Evolutionary conservation across 2,888 invertebrate species (phyloP), one percentile per base, ranked within the genome.

Genomic region (Acanthopleura granulata): DNA sequence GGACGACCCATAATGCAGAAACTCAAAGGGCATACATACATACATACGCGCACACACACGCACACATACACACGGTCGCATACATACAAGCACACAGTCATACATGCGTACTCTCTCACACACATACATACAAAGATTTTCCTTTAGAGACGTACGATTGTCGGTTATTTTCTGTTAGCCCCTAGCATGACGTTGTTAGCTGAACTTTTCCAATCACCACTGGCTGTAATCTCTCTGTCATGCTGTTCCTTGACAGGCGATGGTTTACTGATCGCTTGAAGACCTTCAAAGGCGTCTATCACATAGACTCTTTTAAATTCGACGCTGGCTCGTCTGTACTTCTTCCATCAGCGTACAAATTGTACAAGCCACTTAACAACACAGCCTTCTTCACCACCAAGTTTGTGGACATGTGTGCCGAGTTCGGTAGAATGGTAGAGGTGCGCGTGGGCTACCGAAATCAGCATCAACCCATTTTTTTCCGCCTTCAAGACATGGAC

Each of bases 291-390:
- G 90, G 91, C 0, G 91, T 92, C 14, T 93, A 93, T 82, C 93
- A 95, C 75, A 94, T 98, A 9, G 95, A 96, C 86, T 94, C 96
- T 0, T 96, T 96, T 89, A 96, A 96, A 90, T 95, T 96, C 83
- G 95, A 95, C 82, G 96, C 95, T 72, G 96, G 88, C 0, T 80
- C 83, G 22, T 77, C 81, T 1, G 81, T 82, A 11, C 88, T 87
- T 86, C 75, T 89, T 51, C 86, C 87, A 4, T 83, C 66, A 15
- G 14, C 27, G 16, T 66, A 27, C 29, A 66, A 22, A 16, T 66
- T 66, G 25, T 22, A 82, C 75, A 80, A 81, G 49, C 88, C 89
- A 3, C 78, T 80, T 15, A 85, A 85, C 74, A 73, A 77, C 49
- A 74, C 74, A 0, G 71, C 77, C 15, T 75, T 79, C 15, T 49